Percentiles rank a stretch among this genome's conserved stretches.
Conservation (phyloP, 2,113 vertebrate genomes). For the Nothoprocta pentlandii region DNA sequence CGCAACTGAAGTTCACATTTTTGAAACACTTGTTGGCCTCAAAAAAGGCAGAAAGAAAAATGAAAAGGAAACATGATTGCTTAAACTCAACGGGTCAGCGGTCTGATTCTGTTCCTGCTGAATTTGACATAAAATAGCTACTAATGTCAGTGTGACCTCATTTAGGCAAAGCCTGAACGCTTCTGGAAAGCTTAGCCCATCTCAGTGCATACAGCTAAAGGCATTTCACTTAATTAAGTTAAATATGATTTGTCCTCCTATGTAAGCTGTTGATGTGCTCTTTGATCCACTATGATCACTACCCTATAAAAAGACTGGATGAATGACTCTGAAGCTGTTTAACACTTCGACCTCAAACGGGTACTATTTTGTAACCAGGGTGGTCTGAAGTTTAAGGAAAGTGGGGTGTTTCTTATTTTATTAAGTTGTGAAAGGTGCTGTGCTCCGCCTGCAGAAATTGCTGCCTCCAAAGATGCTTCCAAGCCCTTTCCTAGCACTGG, state of each 20-base stretch:
- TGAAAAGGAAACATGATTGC: slow-evolving; percentile 20
- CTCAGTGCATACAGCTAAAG: neutral
- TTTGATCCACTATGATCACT: neutral
- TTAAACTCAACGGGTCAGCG: neutral
- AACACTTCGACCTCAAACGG: neutral
- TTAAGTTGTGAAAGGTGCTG: neutral
- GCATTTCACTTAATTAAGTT: neutral
- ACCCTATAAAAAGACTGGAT: neutral
- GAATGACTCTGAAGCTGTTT: neutral
- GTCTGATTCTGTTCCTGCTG: neutral
- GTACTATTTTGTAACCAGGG: neutral
- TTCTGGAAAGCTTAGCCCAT: neutral
- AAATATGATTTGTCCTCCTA: neutral
- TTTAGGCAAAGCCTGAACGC: neutral
- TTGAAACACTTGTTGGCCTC: neutral
- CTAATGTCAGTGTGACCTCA: neutral
- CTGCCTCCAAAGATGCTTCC: neutral
- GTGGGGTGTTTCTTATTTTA: neutral
- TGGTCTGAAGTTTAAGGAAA: neutral
- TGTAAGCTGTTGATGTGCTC: neutral
- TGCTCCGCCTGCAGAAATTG: neutral
- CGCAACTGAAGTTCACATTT: neutral
- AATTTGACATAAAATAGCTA: neutral
- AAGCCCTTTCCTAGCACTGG: neutral
- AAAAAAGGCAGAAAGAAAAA: neutral